These are phyloP conservation scores for Pseudopipra pipra DNA, from an alignment of 2,113 vertebrate genomes.

Conservation along the genomic window DNA sequence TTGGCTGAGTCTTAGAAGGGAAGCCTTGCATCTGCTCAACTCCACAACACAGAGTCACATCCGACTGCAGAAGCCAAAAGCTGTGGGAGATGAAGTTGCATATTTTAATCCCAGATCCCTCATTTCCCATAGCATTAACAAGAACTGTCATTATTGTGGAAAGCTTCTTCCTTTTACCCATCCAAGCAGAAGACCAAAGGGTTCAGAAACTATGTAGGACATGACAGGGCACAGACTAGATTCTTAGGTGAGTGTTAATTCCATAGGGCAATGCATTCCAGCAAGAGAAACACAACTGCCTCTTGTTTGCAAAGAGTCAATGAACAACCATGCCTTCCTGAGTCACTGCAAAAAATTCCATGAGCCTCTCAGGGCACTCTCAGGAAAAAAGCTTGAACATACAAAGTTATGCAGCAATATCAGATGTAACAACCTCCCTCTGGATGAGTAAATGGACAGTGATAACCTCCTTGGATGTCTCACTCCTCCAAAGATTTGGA, in stretches of 20 bases:
- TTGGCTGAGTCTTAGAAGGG: neutral
- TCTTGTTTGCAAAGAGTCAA: neutral
- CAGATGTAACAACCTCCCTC: neutral
- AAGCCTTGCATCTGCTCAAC: neutral
- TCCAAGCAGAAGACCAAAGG: neutral
- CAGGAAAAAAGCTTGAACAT: neutral
- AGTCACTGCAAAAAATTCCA: neutral
- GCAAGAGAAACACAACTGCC: neutral
- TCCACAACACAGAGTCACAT: neutral
- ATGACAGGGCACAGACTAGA: neutral
- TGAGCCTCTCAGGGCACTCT: neutral
- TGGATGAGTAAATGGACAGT: neutral
- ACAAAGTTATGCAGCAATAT: neutral
- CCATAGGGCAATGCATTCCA: neutral
- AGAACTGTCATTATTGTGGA: neutral
- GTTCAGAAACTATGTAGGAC: slow-evolving; percentile 13
- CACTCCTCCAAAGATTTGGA: neutral
- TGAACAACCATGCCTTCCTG: neutral
- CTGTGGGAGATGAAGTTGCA: neutral
- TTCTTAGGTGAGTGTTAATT: neutral
- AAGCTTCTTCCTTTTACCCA: neutral
- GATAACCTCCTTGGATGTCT: neutral
- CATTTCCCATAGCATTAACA: neutral
- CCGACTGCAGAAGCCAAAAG: neutral
- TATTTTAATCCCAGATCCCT: neutral